Base-by-base conservation (phyloP, 2,113 vertebrate species). In the Dendropsophus ebraccatus region DNA sequence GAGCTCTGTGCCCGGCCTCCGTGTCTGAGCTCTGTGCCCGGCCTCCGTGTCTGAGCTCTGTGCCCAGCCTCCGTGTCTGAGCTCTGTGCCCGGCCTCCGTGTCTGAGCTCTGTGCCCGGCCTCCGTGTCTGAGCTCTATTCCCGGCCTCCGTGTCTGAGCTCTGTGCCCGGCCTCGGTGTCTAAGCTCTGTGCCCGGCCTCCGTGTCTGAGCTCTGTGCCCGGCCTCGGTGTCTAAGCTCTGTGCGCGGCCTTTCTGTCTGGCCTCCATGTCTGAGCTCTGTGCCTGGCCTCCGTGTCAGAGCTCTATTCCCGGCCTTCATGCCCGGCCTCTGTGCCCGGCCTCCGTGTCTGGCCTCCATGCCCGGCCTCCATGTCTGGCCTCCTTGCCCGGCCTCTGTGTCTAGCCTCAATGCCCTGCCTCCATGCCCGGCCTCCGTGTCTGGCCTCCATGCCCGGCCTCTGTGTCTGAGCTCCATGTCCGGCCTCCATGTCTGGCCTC, bases 381-480 rank as follows among this genome's bases (percentile, higher is more conserved):
- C n/a, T 73, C 35, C 32, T 60, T 23, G 52, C 47, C 32, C 73
- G 85, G n/a, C n/a, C n/a, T n/a, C n/a, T n/a, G n/a, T n/a, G n/a
- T n/a, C n/a, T n/a, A n/a, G n/a, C n/a, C n/a, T n/a, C n/a, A n/a
- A 58, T 52, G 25, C 74, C 13, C 62, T 32, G 14, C 14, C n/a
- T 73, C 35, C 32, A 72, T 23, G 52, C 47, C 32, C 73, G 85
- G n/a, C n/a, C 7, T 37, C 69, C 47, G 58, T 52, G 25, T 81
- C 13, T 73, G 45, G 14, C 14, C n/a, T 73, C 35, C 32, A 72
- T 23, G 52, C 47, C 32, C 73, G 85, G n/a, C n/a, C n/a, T n/a
- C n/a, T n/a, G n/a, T n/a, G n/a, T n/a, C n/a, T n/a, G n/a, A n/a
- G n/a, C n/a, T n/a, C n/a, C n/a, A n/a, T n/a, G n/a, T n/a, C n/a